phyloP scores from a whole-genome alignment of 2,888 invertebrate genomes.

The Ceraclea dissimilis region DNA sequence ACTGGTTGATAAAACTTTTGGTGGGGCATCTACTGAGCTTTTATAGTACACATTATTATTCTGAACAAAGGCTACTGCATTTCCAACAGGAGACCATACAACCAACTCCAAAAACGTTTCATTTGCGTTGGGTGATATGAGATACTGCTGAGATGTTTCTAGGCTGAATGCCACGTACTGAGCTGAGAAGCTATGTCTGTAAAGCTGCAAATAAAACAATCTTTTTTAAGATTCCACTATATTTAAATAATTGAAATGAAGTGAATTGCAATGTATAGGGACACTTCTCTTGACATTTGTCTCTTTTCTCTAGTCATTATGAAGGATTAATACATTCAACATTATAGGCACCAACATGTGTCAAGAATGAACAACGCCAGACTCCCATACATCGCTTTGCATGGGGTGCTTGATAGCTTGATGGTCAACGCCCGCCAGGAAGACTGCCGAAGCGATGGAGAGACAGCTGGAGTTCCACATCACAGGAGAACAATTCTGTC shows the following conservation, averaged over 20 bases:
- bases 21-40: slow-evolving; percentile 38
- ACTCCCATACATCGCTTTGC: no score
- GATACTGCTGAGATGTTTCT: slow-evolving; percentile 38
- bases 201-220: slow-evolving; percentile 48
- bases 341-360: no score
- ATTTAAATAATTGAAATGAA: neutral
- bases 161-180: slow-evolving; percentile 64
- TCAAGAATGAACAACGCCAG: no score
- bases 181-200: slow-evolving; percentile 71
- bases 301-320: neutral
- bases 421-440: no score
- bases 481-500: no score
- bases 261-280: neutral
- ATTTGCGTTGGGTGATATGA: slow-evolving; percentile 36
- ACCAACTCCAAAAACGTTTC: slow-evolving; percentile 57
- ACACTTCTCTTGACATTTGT: no score
- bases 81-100: slow-evolving; percentile 71
- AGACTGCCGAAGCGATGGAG: no score
- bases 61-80: slow-evolving; percentile 62
- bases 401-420: no score
- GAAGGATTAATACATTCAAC: no score
- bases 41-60: slow-evolving; percentile 73
- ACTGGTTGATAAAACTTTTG: slow-evolving; percentile 54
- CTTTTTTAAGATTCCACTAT: no score
- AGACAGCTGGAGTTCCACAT: no score